Conservation (phyloP, 92 coral and sea anemone genomes). For the Zoanthus gigantus region DNA sequence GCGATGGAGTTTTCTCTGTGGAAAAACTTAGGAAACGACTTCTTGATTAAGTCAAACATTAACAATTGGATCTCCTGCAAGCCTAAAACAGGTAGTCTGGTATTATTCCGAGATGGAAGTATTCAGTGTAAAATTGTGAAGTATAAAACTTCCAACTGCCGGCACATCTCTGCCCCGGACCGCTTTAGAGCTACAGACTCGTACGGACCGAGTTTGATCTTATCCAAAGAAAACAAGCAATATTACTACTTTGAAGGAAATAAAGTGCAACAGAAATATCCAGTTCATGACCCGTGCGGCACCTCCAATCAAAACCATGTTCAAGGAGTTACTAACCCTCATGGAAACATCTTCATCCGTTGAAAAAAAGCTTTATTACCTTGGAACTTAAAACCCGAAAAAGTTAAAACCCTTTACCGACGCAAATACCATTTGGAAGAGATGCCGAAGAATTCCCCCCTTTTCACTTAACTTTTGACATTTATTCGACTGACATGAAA, state of each 20-base stretch:
- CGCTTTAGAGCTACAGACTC: not conserved
- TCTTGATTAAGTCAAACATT: slow-evolving; percentile 19
- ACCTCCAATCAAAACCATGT: slow-evolving; percentile 14
- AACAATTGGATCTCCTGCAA: slow-evolving; percentile 25
- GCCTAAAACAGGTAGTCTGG: not conserved
- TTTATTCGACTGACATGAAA: too few species aligned
- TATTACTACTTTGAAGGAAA: slow-evolving; percentile 40
- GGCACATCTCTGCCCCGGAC: not conserved
- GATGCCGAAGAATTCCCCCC: too few species aligned
- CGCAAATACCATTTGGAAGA: too few species aligned
- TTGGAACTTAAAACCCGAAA: too few species aligned
- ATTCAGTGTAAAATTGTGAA: not conserved
- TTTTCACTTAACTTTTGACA: too few species aligned
- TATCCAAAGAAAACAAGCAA: slow-evolving; percentile 7
- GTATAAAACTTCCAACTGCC: not conserved
- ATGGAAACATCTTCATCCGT: slow-evolving; percentile 41
- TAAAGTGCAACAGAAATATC: not conserved
- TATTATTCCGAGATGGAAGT: not conserved
- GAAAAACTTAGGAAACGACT: not conserved
- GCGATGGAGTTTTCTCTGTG: slow-evolving; percentile 33
- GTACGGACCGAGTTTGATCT: slow-evolving; percentile 16
- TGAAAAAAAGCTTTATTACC: not conserved
- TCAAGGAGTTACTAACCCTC: slow-evolving; percentile 6
- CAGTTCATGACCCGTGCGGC: slow-evolving; percentile 42
- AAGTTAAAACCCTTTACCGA: too few species aligned